Percentiles rank a stretch among this genome's conserved stretches.
Evolutionary conservation across 2,113 vertebrate genomes (phyloP).

Genomic region (Chitala chitala): DNA sequence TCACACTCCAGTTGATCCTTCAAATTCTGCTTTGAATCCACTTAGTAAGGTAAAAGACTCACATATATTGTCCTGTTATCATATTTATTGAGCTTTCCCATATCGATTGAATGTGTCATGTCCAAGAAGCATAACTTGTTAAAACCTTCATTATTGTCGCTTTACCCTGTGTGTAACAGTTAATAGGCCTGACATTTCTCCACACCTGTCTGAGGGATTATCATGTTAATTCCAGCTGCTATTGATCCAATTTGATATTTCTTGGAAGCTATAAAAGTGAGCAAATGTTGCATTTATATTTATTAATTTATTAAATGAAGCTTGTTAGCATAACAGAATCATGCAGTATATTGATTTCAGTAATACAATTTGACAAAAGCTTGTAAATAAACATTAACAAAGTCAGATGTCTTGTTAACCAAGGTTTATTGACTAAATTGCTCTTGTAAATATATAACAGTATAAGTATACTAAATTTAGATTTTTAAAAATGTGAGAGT

Average conservation of each 20-base stretch:
- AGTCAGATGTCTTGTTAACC: neutral
- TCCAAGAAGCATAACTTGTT: too few species aligned
- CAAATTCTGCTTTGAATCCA: neutral
- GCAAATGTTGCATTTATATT: too few species aligned
- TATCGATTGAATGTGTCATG: neutral
- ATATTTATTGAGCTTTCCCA: neutral
- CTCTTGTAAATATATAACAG: neutral
- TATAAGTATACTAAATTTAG: neutral
- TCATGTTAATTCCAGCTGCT: neutral
- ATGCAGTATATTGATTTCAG: neutral
- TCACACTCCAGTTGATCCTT: neutral
- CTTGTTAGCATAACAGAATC: too few species aligned
- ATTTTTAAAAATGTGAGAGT: neutral
- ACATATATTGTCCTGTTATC: neutral
- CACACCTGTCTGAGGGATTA: too few species aligned
- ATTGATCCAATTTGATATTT: neutral
- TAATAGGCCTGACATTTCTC: neutral
- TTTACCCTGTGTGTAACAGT: neutral
- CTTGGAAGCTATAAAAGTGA: neutral
- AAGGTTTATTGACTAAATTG: neutral
- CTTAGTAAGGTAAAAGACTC: neutral
- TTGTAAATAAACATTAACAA: neutral
- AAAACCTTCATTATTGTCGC: too few species aligned
- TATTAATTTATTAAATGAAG: too few species aligned
- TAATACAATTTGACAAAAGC: neutral